Conservation (phyloP, 2,888 invertebrate species). For the Hypercompe scribonia region DNA sequence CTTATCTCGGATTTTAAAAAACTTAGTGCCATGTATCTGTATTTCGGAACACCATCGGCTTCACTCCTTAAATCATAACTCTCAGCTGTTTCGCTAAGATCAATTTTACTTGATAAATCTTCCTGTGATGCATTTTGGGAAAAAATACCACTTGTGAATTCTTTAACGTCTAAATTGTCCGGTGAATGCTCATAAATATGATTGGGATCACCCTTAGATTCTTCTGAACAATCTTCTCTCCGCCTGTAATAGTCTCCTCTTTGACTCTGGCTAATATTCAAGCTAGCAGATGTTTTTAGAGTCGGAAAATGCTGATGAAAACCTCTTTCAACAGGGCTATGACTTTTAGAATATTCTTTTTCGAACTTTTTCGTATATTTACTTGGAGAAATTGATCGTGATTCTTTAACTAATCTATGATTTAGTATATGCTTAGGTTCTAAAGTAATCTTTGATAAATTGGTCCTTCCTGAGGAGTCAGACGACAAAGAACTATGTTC, state of each 20-base stretch:
- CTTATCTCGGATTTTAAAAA: conserved; percentile 88
- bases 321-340: conserved; percentile 78
- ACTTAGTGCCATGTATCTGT: conserved; percentile 79
- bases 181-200: conserved; percentile 82
- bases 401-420: conserved; percentile 68
- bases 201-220: conserved; percentile 62
- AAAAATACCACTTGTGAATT: conserved; percentile 61
- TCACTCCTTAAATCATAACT: conserved; percentile 79
- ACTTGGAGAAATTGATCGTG: conserved; percentile 78
- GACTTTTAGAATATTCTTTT: conserved; percentile 81
- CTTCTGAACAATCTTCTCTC: conserved; percentile 60
- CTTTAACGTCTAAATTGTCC: conserved; percentile 74
- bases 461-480: conserved; percentile 76
- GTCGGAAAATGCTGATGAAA: conserved; percentile 76
- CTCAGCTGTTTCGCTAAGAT: conserved; percentile 83
- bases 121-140: conserved; percentile 69
- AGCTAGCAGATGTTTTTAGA: conserved; percentile 69
- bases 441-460: conserved; percentile 72
- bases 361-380: conserved; percentile 68
- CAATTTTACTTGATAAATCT: conserved; percentile 74
- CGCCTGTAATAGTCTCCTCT: conserved; percentile 52
- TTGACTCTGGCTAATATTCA: conserved; percentile 67
- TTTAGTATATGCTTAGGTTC: conserved; percentile 69
- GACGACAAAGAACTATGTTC: conserved; percentile 79
- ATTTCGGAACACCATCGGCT: conserved; percentile 73